phyloP scores from a whole-genome alignment of 2,888 invertebrate genomes.

The Epinotia brunnichana region DNA sequence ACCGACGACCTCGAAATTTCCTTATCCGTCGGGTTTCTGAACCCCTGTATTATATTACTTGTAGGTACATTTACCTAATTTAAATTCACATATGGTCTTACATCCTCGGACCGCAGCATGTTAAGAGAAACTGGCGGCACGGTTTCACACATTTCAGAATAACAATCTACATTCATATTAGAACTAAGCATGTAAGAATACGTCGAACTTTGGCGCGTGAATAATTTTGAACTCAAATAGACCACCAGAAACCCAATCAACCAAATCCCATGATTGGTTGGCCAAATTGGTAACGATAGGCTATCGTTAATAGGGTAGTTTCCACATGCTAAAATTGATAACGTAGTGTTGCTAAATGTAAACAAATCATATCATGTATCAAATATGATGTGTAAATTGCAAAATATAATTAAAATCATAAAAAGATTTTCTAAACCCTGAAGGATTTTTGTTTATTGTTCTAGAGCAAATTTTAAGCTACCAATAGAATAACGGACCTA shows the following conservation, averaged over 20 bases:
- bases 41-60: neutral
- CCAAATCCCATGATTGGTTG: neutral
- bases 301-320: no score
- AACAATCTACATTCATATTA: neutral
- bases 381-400: no score
- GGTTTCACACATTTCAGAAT: neutral
- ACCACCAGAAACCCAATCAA: neutral
- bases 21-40: neutral
- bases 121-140: neutral
- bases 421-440: no score
- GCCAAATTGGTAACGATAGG: neutral
- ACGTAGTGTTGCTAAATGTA: no score
- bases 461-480: no score
- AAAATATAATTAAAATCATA: no score
- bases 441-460: no score
- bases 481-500: no score
- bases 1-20: neutral
- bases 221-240: no score
- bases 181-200: neutral
- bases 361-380: no score
- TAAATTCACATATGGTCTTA: constrained; percentile 13
- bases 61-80: constrained; percentile 6
- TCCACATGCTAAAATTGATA: no score
- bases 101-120: constrained; percentile 26
- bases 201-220: no score